phyloP scores from a whole-genome alignment of 2,797 vertebrate genomes.

The Chaunax sp. region DNA sequence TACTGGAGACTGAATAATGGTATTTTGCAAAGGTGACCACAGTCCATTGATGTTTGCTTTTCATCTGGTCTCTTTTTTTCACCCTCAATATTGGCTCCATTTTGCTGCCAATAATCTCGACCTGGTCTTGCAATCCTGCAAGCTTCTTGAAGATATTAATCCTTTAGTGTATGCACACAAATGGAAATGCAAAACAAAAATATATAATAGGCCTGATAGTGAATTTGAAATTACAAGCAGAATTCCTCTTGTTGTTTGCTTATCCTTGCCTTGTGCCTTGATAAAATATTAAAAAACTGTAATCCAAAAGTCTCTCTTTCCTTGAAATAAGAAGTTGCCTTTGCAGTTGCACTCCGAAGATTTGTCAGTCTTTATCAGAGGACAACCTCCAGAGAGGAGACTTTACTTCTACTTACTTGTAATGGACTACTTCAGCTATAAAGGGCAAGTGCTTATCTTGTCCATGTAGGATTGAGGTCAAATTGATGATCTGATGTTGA shows the following conservation, averaged over 20 bases:
- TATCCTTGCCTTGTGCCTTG: conserved; percentile 60
- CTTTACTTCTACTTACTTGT: conserved; percentile 21
- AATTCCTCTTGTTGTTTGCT: conserved; percentile 65
- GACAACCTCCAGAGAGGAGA: conserved; percentile 45
- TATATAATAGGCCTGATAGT: conserved; percentile 33
- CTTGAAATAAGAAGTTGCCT: conserved; percentile 65
- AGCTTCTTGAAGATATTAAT: conserved; percentile 45
- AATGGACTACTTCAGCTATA: conserved; percentile 56
- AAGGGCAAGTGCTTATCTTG: conserved; percentile 69
- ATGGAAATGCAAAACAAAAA: conserved; percentile 38
- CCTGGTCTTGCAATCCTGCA: conserved; percentile 31
- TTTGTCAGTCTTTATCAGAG: conserved; percentile 50
- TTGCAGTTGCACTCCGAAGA: conserved; percentile 58
- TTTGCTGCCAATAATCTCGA: conserved; percentile 34
- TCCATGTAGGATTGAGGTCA: conserved; percentile 42
- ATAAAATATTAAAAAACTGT: conserved; percentile 50
- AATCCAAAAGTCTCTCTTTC: conserved; percentile 68
- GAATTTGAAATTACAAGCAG: conserved; percentile 57
- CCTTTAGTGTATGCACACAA: conserved; percentile 37
- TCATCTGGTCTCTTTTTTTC: conserved; percentile 32
- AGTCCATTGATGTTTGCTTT: conserved; percentile 42
- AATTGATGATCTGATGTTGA: conserved; percentile 39
- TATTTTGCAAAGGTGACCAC: conserved; percentile 44
- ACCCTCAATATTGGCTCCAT: conserved; percentile 16
- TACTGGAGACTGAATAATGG: conserved; percentile 44